These are phyloP conservation scores for Microtus ochrogaster DNA, from an alignment of 2,113 vertebrate genomes.

Conservation along the genomic window DNA sequence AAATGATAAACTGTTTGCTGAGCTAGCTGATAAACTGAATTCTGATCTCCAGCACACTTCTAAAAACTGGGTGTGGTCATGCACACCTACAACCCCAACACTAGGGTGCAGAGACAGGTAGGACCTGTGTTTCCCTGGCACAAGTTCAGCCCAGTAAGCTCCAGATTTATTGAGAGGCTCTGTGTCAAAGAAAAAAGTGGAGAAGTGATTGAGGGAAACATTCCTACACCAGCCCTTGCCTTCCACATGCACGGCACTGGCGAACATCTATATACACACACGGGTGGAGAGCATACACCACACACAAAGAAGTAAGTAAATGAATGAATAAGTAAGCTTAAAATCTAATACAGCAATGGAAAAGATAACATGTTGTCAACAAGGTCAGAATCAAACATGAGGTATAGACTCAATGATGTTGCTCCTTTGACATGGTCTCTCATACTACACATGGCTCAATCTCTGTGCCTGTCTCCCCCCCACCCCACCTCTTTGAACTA, in stretches of 20 bases:
- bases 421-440: neutral
- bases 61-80: too few relatives aligned
- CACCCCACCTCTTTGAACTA: too few relatives aligned
- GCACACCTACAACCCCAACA: too few relatives aligned
- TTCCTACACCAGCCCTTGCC: neutral
- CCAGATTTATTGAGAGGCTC: neutral
- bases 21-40: neutral
- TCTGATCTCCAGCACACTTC: neutral
- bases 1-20: neutral
- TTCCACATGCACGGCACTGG: neutral
- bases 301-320: neutral
- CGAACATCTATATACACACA: neutral
- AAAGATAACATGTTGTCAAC: neutral
- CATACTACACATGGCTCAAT: too few relatives aligned
- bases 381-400: neutral
- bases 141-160: neutral
- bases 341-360: neutral
- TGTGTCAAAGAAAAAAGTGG: neutral
- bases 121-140: neutral
- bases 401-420: neutral
- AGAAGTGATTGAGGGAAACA: neutral
- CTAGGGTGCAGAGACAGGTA: neutral
- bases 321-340: neutral
- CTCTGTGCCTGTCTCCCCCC: neutral
- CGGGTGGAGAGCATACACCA: neutral